Evolutionary conservation across 2,888 invertebrate species (phyloP), one percentile per base, ranked within the genome.

Genomic region (Teleiodes luculella): DNA sequence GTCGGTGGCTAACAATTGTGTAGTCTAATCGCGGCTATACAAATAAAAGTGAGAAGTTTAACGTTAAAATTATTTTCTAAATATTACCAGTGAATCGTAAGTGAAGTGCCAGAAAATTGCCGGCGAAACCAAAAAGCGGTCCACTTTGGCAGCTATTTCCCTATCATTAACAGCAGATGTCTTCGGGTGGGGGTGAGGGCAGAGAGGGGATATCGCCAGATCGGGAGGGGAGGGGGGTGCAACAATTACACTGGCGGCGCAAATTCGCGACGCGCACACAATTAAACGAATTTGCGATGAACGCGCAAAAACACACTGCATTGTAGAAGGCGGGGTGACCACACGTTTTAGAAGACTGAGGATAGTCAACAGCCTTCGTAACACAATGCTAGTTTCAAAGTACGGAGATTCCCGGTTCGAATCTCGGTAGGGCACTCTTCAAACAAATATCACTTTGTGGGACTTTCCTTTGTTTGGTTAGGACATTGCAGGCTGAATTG

Each of bases 231-330:
- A 11, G 43, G 20, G 43, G 43, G 43, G 4, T 6, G 66, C 56
- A 56, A 65, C 74, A 81, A 86, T 85, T 83, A 81, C 75, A 63
- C n/a, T n/a, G 75, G 77, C 77, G 59, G 76, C 35, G 35, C 48
- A 35, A 66, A 76, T 82, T 82, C 80, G 78, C 78, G 83, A 86
- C 48, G n/a, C 67, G 76, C 83, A 81, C 80, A 78, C 78, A 83
- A 86, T 88, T 86, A 86, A 80, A 66, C 79, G 76, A 86, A 87
- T 86, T 86, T 78, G 80, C 82, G 76, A 70, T 63, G 57, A 57
- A 55, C 57, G 55, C 55, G 66, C 77, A 86, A 86, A 86, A 86
- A 86, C 77, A 67, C 57, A 67, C 63, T 66, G 57, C 64, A 62
- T 65, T 66, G 63, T 46, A 59, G 45, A 55, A 39, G 55, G 54